Evolutionary conservation across 2,888 invertebrate genomes (phyloP).

Genomic region (Nipponacmea schrenckii): DNA sequence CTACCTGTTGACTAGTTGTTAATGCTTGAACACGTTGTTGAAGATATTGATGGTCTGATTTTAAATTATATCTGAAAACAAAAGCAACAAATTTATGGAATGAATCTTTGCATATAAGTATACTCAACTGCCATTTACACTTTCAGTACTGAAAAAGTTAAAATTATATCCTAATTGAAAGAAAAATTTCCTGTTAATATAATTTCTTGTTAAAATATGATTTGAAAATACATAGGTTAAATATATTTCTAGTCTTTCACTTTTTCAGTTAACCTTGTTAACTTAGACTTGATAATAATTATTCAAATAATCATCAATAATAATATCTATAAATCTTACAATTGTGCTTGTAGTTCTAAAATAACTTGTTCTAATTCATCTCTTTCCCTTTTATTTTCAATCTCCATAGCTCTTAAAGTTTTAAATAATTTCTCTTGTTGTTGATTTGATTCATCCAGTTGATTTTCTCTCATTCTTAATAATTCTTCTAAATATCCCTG

Average conservation of each 20-base stretch:
- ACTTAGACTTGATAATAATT: too few relatives aligned
- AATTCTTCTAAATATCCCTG: conserved; percentile 56
- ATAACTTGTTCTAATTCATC: conserved; percentile 40
- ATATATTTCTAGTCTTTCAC: too few relatives aligned
- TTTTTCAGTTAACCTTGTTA: too few relatives aligned
- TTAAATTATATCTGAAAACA: conserved; percentile 20
- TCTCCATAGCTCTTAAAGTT: conserved; percentile 34
- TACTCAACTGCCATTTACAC: neutral
- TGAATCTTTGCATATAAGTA: neutral
- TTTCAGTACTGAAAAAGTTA: neutral
- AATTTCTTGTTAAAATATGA: too few relatives aligned
- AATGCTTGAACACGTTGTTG: conserved; percentile 23
- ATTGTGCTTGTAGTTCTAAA: conserved; percentile 47
- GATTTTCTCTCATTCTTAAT: conserved; percentile 45
- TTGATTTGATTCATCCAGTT: conserved; percentile 39
- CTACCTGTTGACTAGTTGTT: neutral
- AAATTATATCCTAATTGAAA: too few relatives aligned
- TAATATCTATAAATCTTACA: conserved; percentile 45
- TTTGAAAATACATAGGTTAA: too few relatives aligned
- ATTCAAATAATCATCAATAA: too few relatives aligned
- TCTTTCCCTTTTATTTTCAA: conserved; percentile 34
- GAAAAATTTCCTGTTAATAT: too few relatives aligned
- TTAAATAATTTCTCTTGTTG: conserved; percentile 31
- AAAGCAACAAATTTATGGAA: neutral
- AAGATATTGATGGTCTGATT: conserved; percentile 20